Conservation (phyloP, 2,113 vertebrate species). For the Sialia sialis region DNA sequence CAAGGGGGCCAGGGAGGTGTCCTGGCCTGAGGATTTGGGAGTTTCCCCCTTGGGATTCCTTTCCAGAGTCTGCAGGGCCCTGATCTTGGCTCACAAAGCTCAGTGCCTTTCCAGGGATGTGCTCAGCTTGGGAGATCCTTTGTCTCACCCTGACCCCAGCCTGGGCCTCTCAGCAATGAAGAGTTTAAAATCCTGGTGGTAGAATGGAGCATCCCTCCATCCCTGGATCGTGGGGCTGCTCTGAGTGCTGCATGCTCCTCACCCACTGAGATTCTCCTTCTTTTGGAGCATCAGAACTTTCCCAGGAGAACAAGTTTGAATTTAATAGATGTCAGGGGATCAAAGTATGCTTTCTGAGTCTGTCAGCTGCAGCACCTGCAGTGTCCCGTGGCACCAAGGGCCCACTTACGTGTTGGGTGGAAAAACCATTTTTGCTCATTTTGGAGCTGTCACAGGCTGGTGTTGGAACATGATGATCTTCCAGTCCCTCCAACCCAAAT, state of each 20-base stretch:
- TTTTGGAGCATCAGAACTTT: neutral
- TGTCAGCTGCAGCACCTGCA: neutral
- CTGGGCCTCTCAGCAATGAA: neutral
- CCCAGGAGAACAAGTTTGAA: neutral
- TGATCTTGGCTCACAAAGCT: neutral
- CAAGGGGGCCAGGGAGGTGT: neutral
- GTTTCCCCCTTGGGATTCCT: neutral
- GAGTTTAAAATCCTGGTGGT: neutral
- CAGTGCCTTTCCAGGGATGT: neutral
- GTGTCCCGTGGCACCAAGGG: neutral
- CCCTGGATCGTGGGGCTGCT: rapidly evolving
- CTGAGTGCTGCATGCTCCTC: neutral
- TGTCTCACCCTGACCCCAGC: neutral
- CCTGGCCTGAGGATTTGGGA: neutral
- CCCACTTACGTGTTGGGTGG: neutral
- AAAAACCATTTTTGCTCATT: neutral
- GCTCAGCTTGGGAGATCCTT: neutral
- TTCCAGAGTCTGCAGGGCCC: neutral
- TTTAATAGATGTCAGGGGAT: neutral
- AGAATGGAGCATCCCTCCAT: neutral
- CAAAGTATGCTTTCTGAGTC: neutral
- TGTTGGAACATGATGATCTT: neutral
- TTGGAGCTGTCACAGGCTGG: neutral
- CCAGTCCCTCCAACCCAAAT: neutral
- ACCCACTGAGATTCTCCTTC: neutral